These are phyloP conservation scores for Cydia pomonella DNA, from an alignment of 1,140 invertebrate genomes.

Conservation along the genomic window DNA sequence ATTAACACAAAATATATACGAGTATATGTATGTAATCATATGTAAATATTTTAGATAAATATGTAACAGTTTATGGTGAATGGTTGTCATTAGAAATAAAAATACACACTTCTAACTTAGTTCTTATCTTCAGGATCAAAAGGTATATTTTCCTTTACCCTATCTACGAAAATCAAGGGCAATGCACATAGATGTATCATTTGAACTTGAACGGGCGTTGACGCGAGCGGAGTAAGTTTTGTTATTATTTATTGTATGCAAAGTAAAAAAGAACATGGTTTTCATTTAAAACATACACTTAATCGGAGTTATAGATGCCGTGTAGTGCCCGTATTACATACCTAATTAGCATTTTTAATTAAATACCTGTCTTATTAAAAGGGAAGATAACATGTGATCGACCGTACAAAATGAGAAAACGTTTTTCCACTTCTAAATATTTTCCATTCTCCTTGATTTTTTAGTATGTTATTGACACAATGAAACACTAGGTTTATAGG, in stretches of 20 bases:
- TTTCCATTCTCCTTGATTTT: too few relatives aligned
- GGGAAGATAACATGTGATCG: too few relatives aligned
- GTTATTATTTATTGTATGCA: constrained; percentile 20
- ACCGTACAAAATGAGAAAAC: too few relatives aligned
- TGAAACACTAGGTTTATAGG: too few relatives aligned
- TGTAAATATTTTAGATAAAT: too few relatives aligned
- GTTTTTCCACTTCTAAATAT: too few relatives aligned
- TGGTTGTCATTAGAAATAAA: too few relatives aligned
- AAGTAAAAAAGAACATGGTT: constrained; percentile 4
- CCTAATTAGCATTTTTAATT: background rate
- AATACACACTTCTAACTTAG: background rate
- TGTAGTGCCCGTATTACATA: background rate
- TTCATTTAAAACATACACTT: background rate
- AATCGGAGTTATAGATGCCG: background rate
- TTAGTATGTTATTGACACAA: too few relatives aligned
- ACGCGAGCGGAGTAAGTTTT: background rate
- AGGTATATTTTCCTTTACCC: background rate
- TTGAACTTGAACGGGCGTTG: constrained; percentile 14
- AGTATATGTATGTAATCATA: too few relatives aligned
- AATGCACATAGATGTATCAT: constrained; percentile 9
- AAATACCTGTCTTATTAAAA: too few relatives aligned
- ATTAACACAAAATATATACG: too few relatives aligned
- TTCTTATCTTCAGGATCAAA: background rate
- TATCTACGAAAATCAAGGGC: background rate
- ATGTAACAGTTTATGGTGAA: too few relatives aligned